A percentile compares a stretch with the other conserved stretches of the same genome.
phyloP scores from a whole-genome alignment of 2,888 invertebrate species.

The Atherix ibis region DNA sequence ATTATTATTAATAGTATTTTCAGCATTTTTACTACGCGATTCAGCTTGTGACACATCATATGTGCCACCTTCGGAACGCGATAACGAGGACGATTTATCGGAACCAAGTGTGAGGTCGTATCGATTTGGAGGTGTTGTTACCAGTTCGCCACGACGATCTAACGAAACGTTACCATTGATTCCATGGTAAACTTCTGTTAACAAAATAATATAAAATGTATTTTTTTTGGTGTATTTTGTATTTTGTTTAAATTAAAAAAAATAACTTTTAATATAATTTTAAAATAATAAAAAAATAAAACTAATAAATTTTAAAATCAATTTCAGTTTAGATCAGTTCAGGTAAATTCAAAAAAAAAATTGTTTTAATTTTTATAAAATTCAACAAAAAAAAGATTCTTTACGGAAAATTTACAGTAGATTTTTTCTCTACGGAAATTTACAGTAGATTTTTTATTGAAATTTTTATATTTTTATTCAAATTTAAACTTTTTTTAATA shows the following conservation, averaged over 20 bases:
- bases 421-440: too few relatives aligned
- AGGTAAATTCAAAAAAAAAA: too few relatives aligned
- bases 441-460: too few relatives aligned
- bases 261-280: not conserved
- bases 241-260: not conserved
- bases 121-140: conserved; percentile 21
- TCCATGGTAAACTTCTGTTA: conserved; percentile 27
- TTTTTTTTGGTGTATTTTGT: too few relatives aligned
- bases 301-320: not conserved
- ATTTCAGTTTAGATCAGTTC: too few relatives aligned
- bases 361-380: too few relatives aligned
- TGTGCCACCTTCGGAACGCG: conserved; percentile 31
- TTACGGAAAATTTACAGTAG: too few relatives aligned
- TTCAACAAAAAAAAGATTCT: too few relatives aligned
- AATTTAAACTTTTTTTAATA: too few relatives aligned
- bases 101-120: conserved; percentile 30
- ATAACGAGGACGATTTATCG: conserved; percentile 31
- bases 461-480: too few relatives aligned
- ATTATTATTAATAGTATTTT: conserved; percentile 18
- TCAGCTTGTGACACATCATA: conserved; percentile 32
- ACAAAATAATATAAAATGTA: too few relatives aligned
- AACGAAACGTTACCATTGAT: conserved; percentile 33
- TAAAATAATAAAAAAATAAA: not conserved
- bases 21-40: conserved; percentile 21
- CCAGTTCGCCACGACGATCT: conserved; percentile 27